Conservation (phyloP, 2,797 vertebrate genomes). For the Brachyalestes nurse region DNA sequence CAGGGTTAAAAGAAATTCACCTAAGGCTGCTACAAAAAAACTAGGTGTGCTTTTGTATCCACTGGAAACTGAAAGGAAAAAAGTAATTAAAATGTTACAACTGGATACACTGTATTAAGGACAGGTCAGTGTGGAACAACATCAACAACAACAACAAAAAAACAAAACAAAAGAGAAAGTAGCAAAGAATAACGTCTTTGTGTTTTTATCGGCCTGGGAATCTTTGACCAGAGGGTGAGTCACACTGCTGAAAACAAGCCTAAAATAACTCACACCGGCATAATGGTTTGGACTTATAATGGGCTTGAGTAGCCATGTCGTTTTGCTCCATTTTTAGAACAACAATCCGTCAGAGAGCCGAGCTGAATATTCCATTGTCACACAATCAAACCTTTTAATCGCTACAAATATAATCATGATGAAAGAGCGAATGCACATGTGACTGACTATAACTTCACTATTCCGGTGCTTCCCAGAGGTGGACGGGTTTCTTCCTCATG, state of each 20-base stretch:
- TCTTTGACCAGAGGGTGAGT: constrained; percentile 29
- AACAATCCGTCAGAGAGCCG: background rate
- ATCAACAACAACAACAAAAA: background rate
- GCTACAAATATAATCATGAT: background rate
- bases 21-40: background rate
- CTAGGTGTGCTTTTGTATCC: background rate
- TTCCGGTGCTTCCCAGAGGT: background rate
- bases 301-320: background rate
- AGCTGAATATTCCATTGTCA: background rate
- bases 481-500: background rate
- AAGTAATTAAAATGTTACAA: background rate
- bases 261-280: constrained; percentile 28
- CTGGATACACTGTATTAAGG: background rate
- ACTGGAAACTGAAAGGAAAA: background rate
- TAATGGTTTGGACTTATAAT: background rate
- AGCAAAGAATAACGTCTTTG: constrained; percentile 24
- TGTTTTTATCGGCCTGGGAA: constrained; percentile 37
- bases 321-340: background rate
- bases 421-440: background rate
- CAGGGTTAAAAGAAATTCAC: no score
- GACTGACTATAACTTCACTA: background rate
- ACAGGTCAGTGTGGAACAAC: background rate
- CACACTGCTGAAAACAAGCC: constrained; percentile 35
- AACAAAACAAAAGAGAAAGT: background rate
- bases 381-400: background rate